Base-by-base conservation (phyloP, 1,140 invertebrate species). In the Sogatella furcifera region DNA sequence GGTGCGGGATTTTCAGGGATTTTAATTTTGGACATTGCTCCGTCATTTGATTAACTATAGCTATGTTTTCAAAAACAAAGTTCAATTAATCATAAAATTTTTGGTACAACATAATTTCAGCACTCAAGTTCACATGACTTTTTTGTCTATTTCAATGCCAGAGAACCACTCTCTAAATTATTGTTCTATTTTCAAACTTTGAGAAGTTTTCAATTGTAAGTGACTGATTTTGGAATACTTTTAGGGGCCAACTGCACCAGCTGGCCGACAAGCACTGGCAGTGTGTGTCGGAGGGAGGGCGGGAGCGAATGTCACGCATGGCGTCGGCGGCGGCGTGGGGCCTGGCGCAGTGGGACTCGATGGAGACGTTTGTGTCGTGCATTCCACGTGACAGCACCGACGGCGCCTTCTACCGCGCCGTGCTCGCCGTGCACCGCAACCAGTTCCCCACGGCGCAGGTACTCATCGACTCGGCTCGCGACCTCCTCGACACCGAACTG, bases 241-340 rank as follows among this genome's bases (percentile, higher is more conserved):
- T 24, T 21, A 64, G 65, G 79, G 74, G 74, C 1, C 83, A 90
- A 57, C 72, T 98, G 9, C 88, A 95, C 67, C 82, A 85, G 5
- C 81, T 91, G 0, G 85, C 86, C 0, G 83, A 82, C 60, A 80
- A 83, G 38, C 82, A 86, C 65, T 97, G 93, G 90, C 74, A 80
- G 0, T 76, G 77, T 38, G 81, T 89, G 44, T 74, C 67, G 13
- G 81, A 86, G 6, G 84, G 88, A 24, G 83, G 82, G 3, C 84
- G 86, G 62, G 83, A 86, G 52, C 85, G 87, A 68, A 94, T 97
- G 74, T 88, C 94, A 0, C 83, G 90, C 52, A 85, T 98, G 78
- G 94, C 95, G 0, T 86, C 95, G 0, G 90, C 95, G 0, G 90
- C 96, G 6, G 88, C 94, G 0, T 99, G 96, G 95, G 95, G 95